Evolutionary conservation across 2,113 vertebrate genomes (phyloP).

Genomic region (Tragelaphus buxtoni): DNA sequence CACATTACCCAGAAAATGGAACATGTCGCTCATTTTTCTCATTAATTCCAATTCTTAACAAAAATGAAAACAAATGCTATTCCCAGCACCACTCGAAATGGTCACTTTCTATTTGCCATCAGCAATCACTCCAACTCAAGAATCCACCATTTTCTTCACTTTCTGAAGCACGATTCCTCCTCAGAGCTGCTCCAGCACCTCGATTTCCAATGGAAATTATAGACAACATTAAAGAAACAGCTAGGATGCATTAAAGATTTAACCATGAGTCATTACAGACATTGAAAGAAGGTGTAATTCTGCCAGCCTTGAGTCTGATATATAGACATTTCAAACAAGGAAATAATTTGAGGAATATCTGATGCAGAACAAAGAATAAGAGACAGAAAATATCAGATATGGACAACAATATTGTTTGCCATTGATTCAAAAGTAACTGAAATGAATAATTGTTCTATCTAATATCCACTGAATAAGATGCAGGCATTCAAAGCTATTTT

Average conservation of each 20-base stretch:
- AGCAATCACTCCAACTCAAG: neutral
- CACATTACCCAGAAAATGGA: neutral
- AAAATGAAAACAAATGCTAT: conserved; percentile 34
- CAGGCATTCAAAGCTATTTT: conserved; percentile 21
- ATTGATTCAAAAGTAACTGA: conserved; percentile 43
- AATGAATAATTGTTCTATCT: conserved; percentile 27
- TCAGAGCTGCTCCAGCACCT: neutral
- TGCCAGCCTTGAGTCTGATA: neutral
- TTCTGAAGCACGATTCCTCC: neutral
- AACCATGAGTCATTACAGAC: conserved; percentile 17
- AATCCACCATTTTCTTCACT: neutral
- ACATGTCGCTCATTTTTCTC: neutral
- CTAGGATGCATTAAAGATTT: conserved; percentile 29
- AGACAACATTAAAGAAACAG: conserved; percentile 20
- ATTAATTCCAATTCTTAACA: neutral
- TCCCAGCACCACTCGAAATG: neutral
- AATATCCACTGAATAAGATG: conserved; percentile 8
- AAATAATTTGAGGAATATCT: conserved; percentile 29
- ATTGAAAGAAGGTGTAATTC: conserved; percentile 22
- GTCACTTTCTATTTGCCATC: neutral
- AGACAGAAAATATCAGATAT: conserved; percentile 19
- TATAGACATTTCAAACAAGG: conserved; percentile 31
- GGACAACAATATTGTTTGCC: conserved; percentile 30
- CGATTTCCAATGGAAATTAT: conserved; percentile 35
- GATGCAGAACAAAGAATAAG: neutral